These are phyloP conservation scores for Drosophila navojoa DNA, from an alignment of 1,140 invertebrate genomes.

Conservation along the genomic window DNA sequence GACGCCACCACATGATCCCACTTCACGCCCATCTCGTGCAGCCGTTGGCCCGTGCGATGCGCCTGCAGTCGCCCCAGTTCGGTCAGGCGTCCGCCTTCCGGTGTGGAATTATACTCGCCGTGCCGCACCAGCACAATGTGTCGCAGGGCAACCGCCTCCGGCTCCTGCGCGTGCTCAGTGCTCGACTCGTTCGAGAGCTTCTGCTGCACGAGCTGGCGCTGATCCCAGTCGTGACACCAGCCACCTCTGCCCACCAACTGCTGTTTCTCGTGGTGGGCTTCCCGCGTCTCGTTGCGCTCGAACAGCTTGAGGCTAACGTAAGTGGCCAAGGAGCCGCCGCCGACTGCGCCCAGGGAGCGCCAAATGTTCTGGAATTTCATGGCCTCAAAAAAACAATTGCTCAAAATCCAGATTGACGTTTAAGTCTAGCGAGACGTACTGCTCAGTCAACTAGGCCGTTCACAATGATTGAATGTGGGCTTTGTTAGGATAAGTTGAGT, in stretches of 20 bases:
- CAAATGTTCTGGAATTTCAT: conserved; percentile 46
- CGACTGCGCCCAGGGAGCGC: conserved; percentile 42
- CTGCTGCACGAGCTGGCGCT: conserved; percentile 85
- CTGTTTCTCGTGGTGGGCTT: background rate
- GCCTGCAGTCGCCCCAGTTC: conserved; percentile 93
- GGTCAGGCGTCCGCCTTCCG: conserved; percentile 92
- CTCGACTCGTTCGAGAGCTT: conserved; percentile 48
- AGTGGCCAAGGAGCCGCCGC: conserved; percentile 53
- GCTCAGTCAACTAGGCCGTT: background rate
- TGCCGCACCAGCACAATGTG: conserved; percentile 96
- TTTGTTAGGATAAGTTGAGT: no score
- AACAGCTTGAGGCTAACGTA: conserved; percentile 42
- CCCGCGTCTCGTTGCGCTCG: conserved; percentile 5
- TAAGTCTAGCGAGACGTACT: background rate
- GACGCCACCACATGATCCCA: conserved; percentile 92
- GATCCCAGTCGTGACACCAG: conserved; percentile 95
- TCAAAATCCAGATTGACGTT: background rate
- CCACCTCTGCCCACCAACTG: conserved; percentile 79
- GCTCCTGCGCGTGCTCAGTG: conserved; percentile 83
- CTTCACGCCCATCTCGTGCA: conserved; percentile 89
- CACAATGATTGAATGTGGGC: no score
- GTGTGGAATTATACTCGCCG: conserved; percentile 95
- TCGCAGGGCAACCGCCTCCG: conserved; percentile 88
- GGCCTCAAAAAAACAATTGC: background rate
- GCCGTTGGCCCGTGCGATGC: conserved; percentile 89